Base-by-base conservation (phyloP, 2,113 vertebrate genomes). In the Perca schrenkii region DNA sequence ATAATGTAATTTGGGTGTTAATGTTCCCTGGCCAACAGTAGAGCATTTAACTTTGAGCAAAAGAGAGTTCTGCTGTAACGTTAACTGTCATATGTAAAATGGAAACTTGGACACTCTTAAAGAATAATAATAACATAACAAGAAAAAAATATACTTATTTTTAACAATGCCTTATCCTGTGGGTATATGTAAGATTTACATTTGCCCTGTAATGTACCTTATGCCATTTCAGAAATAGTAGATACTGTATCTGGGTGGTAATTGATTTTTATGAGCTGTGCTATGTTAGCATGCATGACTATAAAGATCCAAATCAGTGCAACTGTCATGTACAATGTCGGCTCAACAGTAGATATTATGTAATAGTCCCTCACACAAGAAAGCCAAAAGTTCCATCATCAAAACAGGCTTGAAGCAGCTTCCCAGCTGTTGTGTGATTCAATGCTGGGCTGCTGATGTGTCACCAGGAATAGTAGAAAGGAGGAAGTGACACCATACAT, bases 401-500 rank as follows among this genome's bases (percentile, higher is more conserved):
- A 16, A 65, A 56, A 36, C 40, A 12, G 49, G 0, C 56, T 31
- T n/a, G 25, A 62, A 43, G 43, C 65, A 53, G 72, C 15, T 60
- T 22, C 57, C 11, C 68, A 62, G 57, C 76, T 54, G 62, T 46
- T 25, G 56, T 64, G 68, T 16, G 74, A 58, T 53, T 67, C 2
- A 8, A 16, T 15, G 8, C 36, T 5, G 16, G n/a, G 17, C 71
- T 79, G 40, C 53, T 47, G 70, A 78, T 84, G 74, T 65, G 70
- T 75, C 83, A 77, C 43, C 66, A 60, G 46, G 31, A 69, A 4
- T 61, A 4, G 21, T 66, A 46, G 54, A 58, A 12, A 56, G 25
- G 17, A 79, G 62, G 75, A 79, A 73, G 54, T 70, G 74, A 77
- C n/a, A 22, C 11, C 47, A 69, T 40, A 69, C 67, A 31, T 69